A percentile compares a stretch with the other conserved stretches of the same genome.
Evolutionary conservation across 2,113 vertebrate genomes (phyloP).

Genomic region (Triplophysa rosa): DNA sequence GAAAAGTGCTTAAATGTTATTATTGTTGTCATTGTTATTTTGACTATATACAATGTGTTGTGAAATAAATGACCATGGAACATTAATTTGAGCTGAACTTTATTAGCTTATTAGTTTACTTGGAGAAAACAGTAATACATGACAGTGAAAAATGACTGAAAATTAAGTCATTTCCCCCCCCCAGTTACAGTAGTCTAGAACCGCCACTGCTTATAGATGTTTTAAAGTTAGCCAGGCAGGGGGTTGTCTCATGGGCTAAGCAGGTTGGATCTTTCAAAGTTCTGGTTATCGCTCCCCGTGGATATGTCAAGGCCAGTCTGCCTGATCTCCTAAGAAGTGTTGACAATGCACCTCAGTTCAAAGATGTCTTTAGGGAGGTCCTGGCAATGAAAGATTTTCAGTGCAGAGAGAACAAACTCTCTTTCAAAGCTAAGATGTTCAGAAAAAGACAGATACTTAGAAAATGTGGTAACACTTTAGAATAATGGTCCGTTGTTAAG

Average conservation of each 20-base stretch:
- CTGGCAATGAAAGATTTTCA: slow-evolving; percentile 21
- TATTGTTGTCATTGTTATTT: no score
- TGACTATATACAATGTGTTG: no score
- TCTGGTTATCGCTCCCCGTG: slow-evolving; percentile 63
- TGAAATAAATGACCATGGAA: no score
- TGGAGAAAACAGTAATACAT: no score
- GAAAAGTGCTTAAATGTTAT: no score
- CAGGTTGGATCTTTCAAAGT: slow-evolving; percentile 61
- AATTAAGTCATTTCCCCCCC: no score
- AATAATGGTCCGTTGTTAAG: no score
- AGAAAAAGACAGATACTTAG: neutral
- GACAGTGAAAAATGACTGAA: no score
- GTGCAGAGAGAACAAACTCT: slow-evolving; percentile 3
- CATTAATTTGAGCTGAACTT: no score
- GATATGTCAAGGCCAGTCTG: slow-evolving; percentile 60
- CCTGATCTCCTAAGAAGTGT: neutral
- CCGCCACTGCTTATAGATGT: neutral
- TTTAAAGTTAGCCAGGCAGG: neutral
- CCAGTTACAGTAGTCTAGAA: no score
- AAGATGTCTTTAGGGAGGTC: slow-evolving; percentile 18
- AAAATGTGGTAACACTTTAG: no score
- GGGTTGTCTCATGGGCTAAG: slow-evolving; percentile 11
- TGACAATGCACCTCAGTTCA: slow-evolving; percentile 26
- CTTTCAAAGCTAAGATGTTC: neutral
- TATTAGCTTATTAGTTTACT: no score